Percentiles rank a stretch among this genome's conserved stretches.
phyloP scores from a whole-genome alignment of 2,113 vertebrate genomes.

The Tragelaphus scriptus region DNA sequence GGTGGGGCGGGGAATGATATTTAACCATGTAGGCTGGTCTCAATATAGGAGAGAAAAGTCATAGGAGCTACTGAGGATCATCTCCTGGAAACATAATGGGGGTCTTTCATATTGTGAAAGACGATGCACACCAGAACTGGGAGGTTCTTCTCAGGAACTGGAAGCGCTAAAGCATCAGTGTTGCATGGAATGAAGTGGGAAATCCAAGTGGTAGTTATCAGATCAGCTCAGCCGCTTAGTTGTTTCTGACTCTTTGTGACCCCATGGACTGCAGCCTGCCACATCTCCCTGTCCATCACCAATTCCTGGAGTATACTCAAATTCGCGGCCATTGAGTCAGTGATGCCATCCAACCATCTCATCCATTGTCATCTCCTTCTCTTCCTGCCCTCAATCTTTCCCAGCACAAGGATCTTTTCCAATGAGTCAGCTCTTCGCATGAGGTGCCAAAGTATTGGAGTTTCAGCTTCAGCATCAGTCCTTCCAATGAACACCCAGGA shows the following conservation, averaged over 20 bases:
- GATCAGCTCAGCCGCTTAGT: no score
- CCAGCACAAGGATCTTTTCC: not conserved
- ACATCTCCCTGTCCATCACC: not conserved
- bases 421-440: rapidly evolving
- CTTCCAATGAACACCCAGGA: not conserved
- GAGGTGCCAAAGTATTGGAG: not conserved
- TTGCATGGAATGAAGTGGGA: not conserved
- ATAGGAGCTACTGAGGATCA: not conserved
- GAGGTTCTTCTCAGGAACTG: not conserved
- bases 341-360: not conserved
- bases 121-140: not conserved
- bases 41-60: not conserved
- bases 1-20: rapidly evolving
- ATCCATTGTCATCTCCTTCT: not conserved
- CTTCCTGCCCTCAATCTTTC: not conserved
- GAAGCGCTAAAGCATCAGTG: not conserved
- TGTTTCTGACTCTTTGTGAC: no score
- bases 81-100: not conserved
- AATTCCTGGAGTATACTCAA: not conserved
- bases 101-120: not conserved
- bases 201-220: not conserved
- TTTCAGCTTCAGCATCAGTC: not conserved
- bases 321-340: rapidly evolving
- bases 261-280: no score
- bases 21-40: not conserved